Base-by-base conservation (phyloP, 1,140 invertebrate species). In the Drosophila malerkotliana region DNA sequence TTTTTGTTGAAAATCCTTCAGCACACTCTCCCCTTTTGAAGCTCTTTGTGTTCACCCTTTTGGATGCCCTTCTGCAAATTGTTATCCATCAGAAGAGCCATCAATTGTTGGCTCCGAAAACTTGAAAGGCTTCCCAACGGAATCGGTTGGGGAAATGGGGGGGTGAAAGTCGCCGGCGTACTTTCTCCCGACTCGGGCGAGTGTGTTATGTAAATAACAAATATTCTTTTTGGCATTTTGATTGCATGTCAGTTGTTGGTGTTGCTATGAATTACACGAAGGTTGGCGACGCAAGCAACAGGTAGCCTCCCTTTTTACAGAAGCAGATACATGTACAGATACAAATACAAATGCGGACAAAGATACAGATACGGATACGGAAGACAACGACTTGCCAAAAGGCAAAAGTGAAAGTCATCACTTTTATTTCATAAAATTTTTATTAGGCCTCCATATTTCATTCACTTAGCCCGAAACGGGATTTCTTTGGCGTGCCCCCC, bases 381-480 rank as follows among this genome's bases (percentile, higher is more conserved):
- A 15, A 44, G 41, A 44, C n/a, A 68, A 60, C 52, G 54, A 12
- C 15, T 26, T 10, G 24, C 4, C 8, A 41, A 61, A 78, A 61
- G 58, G 56, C 45, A 61, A 87, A 87, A 87, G 74, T 82, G 78
- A 88, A 88, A 87, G 83, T 88, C 83, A 87, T 87, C 82, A 88
- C 82, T 83, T 87, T 87, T 83, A 87, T 87, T 83, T 87, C 79
- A 87, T 87, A 88, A 68, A 87, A 87, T 69, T 87, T 87, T 88
- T 83, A 88, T 87, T 79, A 88, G 83, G 75, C 75, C 79, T 67
- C 75, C 71, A 87, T 87, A 87, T 87, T 87, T 87, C 82, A 87
- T 87, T 88, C 82, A 83, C 75, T 87, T 88, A 88, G 79, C 51
- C 59, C 57, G 57, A 55, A 63, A 64, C n/a, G 41, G 53, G 56